Conservation (phyloP, 2,113 vertebrate genomes). For the Cynocephalus volans region DNA sequence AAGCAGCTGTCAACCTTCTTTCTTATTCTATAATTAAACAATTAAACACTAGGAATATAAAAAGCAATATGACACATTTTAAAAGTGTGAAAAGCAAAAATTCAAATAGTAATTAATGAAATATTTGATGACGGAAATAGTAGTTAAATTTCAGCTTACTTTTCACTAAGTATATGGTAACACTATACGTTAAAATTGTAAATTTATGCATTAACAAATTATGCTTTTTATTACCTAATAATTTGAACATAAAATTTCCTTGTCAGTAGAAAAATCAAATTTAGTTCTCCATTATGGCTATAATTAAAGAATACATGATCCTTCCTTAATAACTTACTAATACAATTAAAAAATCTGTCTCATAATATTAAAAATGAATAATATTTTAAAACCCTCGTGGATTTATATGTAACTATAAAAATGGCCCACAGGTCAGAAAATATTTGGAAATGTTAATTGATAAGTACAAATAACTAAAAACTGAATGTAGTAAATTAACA, state of each 20-base stretch:
- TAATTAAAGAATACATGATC: background rate
- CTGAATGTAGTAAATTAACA: background rate
- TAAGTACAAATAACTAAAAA: background rate
- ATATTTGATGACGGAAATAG: background rate
- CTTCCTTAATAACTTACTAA: background rate
- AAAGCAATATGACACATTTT: background rate
- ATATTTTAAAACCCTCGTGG: background rate
- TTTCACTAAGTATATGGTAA: background rate
- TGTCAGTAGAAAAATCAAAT: slow-evolving; percentile 4
- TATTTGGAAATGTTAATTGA: background rate
- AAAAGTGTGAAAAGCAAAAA: background rate
- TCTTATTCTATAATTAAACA: background rate
- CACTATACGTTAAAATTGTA: background rate
- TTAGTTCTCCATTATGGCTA: background rate
- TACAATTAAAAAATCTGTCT: background rate
- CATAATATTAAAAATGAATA: slow-evolving; percentile 18
- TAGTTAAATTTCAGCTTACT: background rate
- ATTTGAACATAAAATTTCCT: background rate
- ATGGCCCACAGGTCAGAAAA: background rate
- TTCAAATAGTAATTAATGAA: background rate
- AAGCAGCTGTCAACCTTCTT: background rate
- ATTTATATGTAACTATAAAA: background rate
- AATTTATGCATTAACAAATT: background rate
- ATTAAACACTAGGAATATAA: background rate
- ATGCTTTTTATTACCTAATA: background rate